Evolutionary conservation across 2,888 invertebrate genomes (phyloP).

Genomic region (Euzetes globulus): DNA sequence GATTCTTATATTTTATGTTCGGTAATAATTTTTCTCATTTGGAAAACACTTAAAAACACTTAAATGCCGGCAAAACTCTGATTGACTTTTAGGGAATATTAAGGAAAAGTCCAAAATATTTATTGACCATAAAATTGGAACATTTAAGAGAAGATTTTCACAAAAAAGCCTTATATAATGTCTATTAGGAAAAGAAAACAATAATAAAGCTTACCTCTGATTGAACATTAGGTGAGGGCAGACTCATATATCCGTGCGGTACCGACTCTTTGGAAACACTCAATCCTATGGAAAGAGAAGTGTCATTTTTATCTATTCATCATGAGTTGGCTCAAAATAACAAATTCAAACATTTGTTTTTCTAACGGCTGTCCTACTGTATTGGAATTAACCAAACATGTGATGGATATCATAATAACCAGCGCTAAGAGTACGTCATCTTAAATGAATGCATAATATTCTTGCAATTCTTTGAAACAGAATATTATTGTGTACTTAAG

Average conservation of each 20-base stretch:
- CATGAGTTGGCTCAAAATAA: background rate
- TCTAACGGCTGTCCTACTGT: background rate
- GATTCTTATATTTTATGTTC: no score
- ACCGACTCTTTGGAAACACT: conserved; percentile 17
- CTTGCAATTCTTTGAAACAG: background rate
- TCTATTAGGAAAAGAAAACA: background rate
- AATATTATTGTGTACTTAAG: conserved; percentile 11
- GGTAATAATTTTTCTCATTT: no score
- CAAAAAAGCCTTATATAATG: no score
- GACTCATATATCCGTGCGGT: conserved; percentile 33
- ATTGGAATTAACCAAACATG: background rate
- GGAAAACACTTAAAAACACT: no score
- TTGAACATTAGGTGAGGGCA: conserved; percentile 38
- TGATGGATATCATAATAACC: background rate
- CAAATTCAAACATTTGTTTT: background rate
- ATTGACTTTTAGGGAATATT: no score
- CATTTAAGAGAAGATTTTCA: no score
- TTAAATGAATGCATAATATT: background rate
- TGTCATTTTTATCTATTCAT: background rate
- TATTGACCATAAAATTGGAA: no score
- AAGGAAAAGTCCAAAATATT: no score
- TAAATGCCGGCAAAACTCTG: no score
- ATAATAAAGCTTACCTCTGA: conserved; percentile 30
- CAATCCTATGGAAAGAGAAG: background rate
- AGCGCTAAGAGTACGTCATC: background rate